Conservation (phyloP, 1,140 invertebrate genomes). For the Danaus melanippus region DNA sequence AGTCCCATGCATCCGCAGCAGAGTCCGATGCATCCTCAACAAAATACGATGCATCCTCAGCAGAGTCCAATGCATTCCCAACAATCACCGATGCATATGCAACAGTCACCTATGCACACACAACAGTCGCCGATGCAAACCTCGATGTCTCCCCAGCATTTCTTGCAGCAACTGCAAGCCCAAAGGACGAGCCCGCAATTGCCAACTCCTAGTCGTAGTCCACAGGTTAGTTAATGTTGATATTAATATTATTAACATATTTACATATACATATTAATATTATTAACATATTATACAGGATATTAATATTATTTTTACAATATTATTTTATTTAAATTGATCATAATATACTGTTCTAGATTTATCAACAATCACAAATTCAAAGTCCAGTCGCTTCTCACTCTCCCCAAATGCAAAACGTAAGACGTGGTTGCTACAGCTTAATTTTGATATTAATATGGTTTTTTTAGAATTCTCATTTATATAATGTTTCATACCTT, state of each 20-base stretch:
- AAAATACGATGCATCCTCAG: conserved; percentile 54
- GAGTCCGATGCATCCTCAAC: conserved; percentile 59
- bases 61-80: conserved; percentile 56
- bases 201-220: conserved; percentile 66
- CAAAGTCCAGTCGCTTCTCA: conserved; percentile 68
- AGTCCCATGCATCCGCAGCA: conserved; percentile 58
- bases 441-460: neutral
- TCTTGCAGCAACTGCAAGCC: conserved; percentile 59
- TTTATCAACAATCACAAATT: conserved; percentile 68
- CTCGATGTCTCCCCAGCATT: conserved; percentile 62
- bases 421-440: conserved; percentile 25
- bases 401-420: conserved; percentile 66
- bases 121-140: conserved; percentile 73
- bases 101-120: conserved; percentile 70
- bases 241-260: too few relatives aligned
- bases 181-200: conserved; percentile 64
- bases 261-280: too few relatives aligned
- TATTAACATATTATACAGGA: too few relatives aligned
- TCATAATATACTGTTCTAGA: conserved; percentile 37
- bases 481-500: conserved; percentile 13
- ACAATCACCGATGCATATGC: conserved; percentile 58
- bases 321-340: conserved; percentile 6
- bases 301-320: too few relatives aligned
- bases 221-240: conserved; percentile 42
- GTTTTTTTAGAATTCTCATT: conserved; percentile 1